Evolutionary conservation across 2,888 invertebrate genomes (phyloP).

Genomic region (Agriotes lineatus): DNA sequence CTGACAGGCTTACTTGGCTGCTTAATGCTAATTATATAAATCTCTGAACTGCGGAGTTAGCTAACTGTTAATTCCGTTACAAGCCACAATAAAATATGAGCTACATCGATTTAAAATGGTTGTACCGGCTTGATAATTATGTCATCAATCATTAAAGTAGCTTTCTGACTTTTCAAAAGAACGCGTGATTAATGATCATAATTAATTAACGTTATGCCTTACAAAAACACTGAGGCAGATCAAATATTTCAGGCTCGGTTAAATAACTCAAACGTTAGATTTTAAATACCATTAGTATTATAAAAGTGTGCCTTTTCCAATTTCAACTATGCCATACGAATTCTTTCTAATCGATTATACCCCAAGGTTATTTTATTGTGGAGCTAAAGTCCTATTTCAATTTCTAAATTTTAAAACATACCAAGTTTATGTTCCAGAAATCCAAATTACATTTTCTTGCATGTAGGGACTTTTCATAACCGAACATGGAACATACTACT

Average conservation of each 20-base stretch:
- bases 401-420: no score
- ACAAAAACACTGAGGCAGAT: constrained; percentile 34
- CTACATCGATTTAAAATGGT: constrained; percentile 40
- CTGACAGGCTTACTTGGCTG: constrained; percentile 45
- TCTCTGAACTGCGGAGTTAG: constrained; percentile 37
- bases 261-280: constrained; percentile 17
- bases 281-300: not conserved
- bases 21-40: constrained; percentile 46
- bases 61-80: constrained; percentile 42
- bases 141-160: constrained; percentile 53
- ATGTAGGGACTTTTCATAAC: no score
- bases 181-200: constrained; percentile 52
- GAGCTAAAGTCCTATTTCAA: no score
- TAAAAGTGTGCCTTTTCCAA: no score
- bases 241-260: constrained; percentile 38
- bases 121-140: constrained; percentile 53
- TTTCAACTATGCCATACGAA: no score
- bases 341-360: no score
- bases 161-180: constrained; percentile 40
- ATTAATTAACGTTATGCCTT: constrained; percentile 51
- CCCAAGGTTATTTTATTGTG: no score
- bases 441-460: no score
- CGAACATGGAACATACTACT: no score
- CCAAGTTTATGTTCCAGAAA: no score
- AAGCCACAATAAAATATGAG: constrained; percentile 42